Evolutionary conservation across 2,797 vertebrate genomes (phyloP).

Genomic region (Petrocephalus sullivani): DNA sequence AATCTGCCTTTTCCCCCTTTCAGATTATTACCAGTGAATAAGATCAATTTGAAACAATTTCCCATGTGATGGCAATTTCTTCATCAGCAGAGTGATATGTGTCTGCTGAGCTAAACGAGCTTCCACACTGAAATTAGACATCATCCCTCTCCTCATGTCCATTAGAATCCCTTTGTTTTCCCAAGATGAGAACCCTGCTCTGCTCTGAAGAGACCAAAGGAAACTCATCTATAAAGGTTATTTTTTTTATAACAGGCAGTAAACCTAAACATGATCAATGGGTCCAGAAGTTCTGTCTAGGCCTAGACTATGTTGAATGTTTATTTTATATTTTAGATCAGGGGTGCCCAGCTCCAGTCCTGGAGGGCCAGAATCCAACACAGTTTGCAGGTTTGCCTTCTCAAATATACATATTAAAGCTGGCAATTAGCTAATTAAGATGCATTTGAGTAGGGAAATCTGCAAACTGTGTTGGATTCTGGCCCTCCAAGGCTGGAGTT

Average conservation of each 20-base stretch:
- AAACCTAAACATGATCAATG: background rate
- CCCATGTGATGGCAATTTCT: background rate
- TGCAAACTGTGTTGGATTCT: too few relatives aligned
- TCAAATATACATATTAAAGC: too few relatives aligned
- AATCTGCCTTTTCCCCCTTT: background rate
- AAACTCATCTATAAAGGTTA: background rate
- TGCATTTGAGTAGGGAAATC: too few relatives aligned
- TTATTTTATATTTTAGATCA: background rate
- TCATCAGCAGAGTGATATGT: background rate
- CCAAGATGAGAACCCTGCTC: background rate
- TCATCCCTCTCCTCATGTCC: background rate
- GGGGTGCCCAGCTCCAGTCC: too few relatives aligned
- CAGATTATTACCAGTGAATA: background rate
- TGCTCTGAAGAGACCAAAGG: background rate
- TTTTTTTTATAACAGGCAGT: background rate
- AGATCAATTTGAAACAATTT: background rate
- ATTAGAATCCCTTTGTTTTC: background rate
- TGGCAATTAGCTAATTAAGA: too few relatives aligned
- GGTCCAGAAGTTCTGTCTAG: background rate
- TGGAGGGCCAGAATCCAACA: too few relatives aligned
- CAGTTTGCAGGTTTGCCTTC: too few relatives aligned
- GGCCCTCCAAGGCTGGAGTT: too few relatives aligned
- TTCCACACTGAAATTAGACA: background rate
- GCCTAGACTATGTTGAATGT: background rate
- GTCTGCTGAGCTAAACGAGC: background rate